phyloP scores from a whole-genome alignment of 1,140 invertebrate species.

The Drosophila biarmipes region DNA sequence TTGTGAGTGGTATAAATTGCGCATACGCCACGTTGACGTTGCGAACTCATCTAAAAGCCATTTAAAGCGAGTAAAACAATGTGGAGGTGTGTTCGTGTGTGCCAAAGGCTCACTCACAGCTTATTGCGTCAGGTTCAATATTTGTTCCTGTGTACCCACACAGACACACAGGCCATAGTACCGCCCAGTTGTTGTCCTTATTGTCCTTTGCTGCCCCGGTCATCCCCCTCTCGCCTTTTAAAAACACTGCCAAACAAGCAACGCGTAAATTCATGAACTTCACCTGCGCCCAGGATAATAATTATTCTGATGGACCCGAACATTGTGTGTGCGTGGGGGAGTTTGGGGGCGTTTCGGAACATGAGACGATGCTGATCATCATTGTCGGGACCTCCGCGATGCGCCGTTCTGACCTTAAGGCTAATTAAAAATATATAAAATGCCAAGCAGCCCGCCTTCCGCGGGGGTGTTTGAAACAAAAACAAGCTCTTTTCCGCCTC shows the following conservation, averaged over 20 bases:
- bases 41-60: conserved; percentile 57
- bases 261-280: conserved; percentile 70
- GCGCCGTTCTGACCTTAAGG: conserved; percentile 34
- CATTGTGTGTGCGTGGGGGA: conserved; percentile 13
- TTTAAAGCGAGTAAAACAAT: conserved; percentile 61
- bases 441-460: conserved; percentile 12
- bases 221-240: conserved; percentile 12
- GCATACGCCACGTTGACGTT: conserved; percentile 52
- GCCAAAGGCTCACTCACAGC: conserved; percentile 30
- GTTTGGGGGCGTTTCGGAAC: conserved; percentile 29
- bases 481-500: neutral
- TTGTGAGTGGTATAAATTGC: conserved; percentile 63
- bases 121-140: conserved; percentile 77
- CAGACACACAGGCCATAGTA: conserved; percentile 14
- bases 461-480: conserved; percentile 5
- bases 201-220: conserved; percentile 50
- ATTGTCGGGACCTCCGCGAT: conserved; percentile 28
- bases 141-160: conserved; percentile 62
- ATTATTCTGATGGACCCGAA: conserved; percentile 55
- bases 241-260: conserved; percentile 66
- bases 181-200: conserved; percentile 50
- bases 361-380: conserved; percentile 45
- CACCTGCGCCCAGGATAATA: conserved; percentile 51
- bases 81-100: conserved; percentile 23
- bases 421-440: conserved; percentile 37